These are phyloP conservation scores for Antrozous pallidus DNA, from an alignment of 2,797 vertebrate genomes.

Conservation along the genomic window DNA sequence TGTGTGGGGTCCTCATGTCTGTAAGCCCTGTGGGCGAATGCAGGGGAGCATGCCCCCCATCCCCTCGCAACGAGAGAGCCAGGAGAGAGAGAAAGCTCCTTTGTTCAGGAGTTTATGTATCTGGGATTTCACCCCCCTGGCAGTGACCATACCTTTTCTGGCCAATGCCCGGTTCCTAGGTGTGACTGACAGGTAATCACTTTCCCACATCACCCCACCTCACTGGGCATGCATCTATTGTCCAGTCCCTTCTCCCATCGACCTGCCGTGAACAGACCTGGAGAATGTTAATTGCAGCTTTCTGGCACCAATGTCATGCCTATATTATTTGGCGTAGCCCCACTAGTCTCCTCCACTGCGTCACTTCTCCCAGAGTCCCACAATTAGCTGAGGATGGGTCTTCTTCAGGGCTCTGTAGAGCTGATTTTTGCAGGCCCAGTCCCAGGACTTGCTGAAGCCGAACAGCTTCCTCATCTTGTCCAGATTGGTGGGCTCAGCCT, in stretches of 20 bases:
- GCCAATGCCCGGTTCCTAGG: background rate
- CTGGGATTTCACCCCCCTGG: background rate
- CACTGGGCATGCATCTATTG: background rate
- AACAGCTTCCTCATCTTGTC: constrained; percentile 55
- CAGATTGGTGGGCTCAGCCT: background rate
- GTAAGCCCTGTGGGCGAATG: background rate
- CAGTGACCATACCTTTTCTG: background rate
- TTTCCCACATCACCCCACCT: background rate
- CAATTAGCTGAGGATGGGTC: constrained; percentile 30
- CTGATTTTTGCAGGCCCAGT: background rate
- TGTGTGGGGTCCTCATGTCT: background rate
- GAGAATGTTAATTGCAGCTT: background rate
- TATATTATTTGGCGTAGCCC: background rate
- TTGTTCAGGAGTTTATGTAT: background rate
- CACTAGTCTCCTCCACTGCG: rapidly evolving
- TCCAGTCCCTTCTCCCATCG: background rate
- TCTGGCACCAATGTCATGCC: background rate
- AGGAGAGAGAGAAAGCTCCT: background rate
- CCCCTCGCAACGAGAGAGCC: background rate
- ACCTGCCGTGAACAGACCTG: background rate
- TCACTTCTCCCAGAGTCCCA: background rate
- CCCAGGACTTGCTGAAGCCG: constrained; percentile 35
- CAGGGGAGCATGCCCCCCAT: background rate
- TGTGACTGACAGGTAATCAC: background rate
- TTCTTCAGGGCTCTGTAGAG: constrained; percentile 53